Conservation (phyloP, 2,113 vertebrate species). For the Macaca mulatta region DNA sequence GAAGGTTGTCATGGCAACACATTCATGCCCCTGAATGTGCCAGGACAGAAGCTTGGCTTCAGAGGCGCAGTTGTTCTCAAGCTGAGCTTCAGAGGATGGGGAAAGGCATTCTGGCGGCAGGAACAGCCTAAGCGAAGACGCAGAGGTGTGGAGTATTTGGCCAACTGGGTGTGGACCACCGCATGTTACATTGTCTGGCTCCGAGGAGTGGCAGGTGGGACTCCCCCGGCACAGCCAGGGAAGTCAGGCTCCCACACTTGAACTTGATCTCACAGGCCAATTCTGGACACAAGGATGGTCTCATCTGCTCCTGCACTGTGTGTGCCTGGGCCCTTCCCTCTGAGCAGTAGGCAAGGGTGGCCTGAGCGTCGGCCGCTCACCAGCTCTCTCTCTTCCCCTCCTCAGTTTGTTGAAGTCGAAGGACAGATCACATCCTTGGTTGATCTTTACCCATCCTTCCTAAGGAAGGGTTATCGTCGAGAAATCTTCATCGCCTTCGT, state of each 20-base stretch:
- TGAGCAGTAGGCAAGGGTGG: too few relatives aligned
- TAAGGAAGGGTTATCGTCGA: slow-evolving; percentile 98
- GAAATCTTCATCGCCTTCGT: slow-evolving; percentile 98
- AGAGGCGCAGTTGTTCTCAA: not conserved
- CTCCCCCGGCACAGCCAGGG: not conserved
- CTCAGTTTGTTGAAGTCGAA: slow-evolving; percentile 99
- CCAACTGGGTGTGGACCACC: not conserved
- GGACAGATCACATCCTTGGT: slow-evolving; percentile 99
- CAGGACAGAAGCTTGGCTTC: not conserved
- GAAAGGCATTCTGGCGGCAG: not conserved
- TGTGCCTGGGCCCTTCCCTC: not conserved
- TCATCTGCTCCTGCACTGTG: rapidly evolving
- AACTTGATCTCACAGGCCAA: not conserved
- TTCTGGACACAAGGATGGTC: not conserved
- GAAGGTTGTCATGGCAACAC: not conserved
- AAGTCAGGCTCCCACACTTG: not conserved
- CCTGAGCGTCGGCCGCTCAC: not conserved
- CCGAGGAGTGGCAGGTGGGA: rapidly evolving
- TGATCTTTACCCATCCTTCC: slow-evolving; percentile 97
- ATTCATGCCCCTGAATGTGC: not conserved
- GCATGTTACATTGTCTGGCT: not conserved
- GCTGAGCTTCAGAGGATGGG: not conserved
- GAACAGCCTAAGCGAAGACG: not conserved
- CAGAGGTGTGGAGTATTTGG: rapidly evolving
- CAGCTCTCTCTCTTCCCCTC: not conserved